Evolutionary conservation across 2,888 invertebrate genomes (phyloP).

Genomic region (Archips xylosteana): DNA sequence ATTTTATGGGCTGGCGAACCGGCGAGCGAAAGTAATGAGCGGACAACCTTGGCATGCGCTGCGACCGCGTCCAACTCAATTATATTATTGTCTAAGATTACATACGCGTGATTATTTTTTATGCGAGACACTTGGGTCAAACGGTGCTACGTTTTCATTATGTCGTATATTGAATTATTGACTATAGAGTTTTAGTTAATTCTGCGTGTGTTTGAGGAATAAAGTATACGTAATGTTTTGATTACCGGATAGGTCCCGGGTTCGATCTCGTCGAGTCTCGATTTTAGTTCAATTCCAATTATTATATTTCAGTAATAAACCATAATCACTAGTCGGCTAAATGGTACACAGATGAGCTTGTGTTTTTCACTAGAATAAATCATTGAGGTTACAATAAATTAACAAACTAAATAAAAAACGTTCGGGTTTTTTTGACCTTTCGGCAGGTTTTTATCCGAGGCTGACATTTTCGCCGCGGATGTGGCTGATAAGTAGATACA

Average conservation of each 20-base stretch:
- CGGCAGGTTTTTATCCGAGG: constrained; percentile 12
- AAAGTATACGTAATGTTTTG: too few species aligned
- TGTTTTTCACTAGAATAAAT: neutral
- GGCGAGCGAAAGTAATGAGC: constrained; percentile 73
- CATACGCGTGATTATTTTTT: neutral
- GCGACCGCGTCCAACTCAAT: constrained; percentile 44
- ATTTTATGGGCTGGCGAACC: constrained; percentile 3
- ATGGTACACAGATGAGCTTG: neutral
- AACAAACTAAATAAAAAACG: constrained; percentile 8
- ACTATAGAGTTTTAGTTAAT: too few species aligned
- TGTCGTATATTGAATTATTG: too few species aligned
- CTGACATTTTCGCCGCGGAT: constrained; percentile 25
- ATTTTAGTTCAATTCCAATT: too few species aligned
- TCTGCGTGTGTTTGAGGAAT: too few species aligned
- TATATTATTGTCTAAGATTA: constrained; percentile 24
- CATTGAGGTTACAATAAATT: constrained; percentile 15
- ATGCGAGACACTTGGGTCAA: neutral
- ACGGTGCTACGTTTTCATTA: neutral
- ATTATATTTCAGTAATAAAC: too few species aligned
- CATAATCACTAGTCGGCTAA: neutral
- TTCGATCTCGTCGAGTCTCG: too few species aligned
- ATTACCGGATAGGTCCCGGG: too few species aligned
- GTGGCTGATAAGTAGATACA: neutral
- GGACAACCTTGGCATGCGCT: constrained; percentile 72
- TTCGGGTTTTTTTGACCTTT: constrained; percentile 38